Conservation (phyloP, 2,888 invertebrate genomes). For the Panzeria rudis region DNA sequence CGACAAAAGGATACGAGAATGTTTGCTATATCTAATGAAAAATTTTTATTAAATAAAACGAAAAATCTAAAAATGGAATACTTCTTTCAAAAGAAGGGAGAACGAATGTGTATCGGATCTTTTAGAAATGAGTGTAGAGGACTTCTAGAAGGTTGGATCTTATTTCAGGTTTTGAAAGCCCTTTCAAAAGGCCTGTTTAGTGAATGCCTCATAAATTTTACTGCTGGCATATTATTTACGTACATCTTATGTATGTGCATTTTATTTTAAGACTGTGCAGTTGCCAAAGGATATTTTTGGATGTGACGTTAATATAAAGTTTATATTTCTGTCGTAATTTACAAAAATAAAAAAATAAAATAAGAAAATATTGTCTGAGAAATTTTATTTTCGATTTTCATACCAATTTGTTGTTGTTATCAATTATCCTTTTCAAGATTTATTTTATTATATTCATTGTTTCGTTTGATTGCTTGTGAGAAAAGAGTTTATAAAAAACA, state of each 20-base stretch:
- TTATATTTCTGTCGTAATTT: constrained; percentile 24
- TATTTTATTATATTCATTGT: constrained; percentile 4
- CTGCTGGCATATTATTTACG: not conserved
- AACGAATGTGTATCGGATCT: too few relatives aligned
- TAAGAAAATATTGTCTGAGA: not conserved
- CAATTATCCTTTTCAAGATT: constrained; percentile 48
- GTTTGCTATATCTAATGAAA: too few relatives aligned
- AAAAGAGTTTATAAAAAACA: constrained; percentile 43
- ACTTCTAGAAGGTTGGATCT: too few relatives aligned
- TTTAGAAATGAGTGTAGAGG: too few relatives aligned
- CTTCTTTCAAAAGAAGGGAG: too few relatives aligned
- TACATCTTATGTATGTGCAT: not conserved
- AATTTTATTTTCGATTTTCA: constrained; percentile 6
- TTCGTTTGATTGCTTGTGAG: constrained; percentile 20
- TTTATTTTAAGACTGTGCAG: constrained; percentile 16
- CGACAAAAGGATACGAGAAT: too few relatives aligned
- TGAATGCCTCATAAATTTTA: too few relatives aligned
- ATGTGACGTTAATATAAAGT: constrained; percentile 45
- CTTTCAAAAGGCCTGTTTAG: too few relatives aligned
- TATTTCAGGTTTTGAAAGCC: too few relatives aligned
- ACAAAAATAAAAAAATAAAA: not conserved
- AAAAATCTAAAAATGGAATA: too few relatives aligned
- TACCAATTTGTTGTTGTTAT: constrained; percentile 11
- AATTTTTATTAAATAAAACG: too few relatives aligned
- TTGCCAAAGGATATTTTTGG: constrained; percentile 48